These are phyloP conservation scores for Tamandua tetradactyla DNA, from an alignment of 2,797 vertebrate genomes.

Conservation along the genomic window DNA sequence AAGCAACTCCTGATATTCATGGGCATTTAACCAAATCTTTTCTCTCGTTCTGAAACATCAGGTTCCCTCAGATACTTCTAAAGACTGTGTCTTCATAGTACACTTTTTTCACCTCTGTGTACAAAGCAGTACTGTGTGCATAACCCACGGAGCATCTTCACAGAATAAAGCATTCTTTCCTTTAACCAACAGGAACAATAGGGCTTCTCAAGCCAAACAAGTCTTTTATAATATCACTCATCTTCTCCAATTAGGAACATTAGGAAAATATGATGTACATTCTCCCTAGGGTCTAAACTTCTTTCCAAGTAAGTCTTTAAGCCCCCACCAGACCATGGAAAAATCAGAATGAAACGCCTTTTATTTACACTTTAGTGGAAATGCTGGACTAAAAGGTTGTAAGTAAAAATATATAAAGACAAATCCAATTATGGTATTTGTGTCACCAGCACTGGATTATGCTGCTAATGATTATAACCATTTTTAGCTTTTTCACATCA, in stretches of 20 bases:
- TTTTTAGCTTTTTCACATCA: conserved; percentile 16
- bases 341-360: neutral
- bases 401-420: conserved; percentile 32
- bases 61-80: neutral
- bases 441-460: neutral
- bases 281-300: neutral
- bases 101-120: neutral
- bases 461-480: neutral
- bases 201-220: conserved; percentile 5
- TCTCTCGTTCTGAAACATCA: conserved; percentile 18
- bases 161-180: conserved; percentile 49
- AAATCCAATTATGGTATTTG: conserved; percentile 47
- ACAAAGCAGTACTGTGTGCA: conserved; percentile 1
- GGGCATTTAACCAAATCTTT: neutral
- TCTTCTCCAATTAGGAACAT: neutral
- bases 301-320: neutral
- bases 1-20: neutral
- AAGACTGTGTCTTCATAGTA: neutral
- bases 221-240: neutral
- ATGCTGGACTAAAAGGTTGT: neutral
- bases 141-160: neutral
- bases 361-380: conserved; percentile 50
- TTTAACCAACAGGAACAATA: conserved; percentile 35
- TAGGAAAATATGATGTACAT: neutral
- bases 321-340: neutral